Evolutionary conservation across 2,888 invertebrate species (phyloP).

Genomic region (Drosophila eohydei): DNA sequence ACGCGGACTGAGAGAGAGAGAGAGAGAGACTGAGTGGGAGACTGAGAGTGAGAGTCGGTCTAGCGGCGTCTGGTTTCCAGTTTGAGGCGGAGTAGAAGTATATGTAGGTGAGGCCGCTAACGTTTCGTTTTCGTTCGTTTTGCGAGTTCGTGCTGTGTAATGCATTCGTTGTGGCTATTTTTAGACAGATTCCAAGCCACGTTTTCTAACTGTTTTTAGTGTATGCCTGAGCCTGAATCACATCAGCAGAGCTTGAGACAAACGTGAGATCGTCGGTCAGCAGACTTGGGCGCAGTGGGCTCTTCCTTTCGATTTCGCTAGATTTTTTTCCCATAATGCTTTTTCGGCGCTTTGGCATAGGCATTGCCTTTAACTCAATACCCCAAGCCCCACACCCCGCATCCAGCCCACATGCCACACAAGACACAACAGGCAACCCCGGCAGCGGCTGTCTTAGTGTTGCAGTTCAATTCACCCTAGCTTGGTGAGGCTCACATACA

Average conservation of each 20-base stretch:
- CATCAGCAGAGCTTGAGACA: constrained; percentile 58
- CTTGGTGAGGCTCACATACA: constrained; percentile 40
- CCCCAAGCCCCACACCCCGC: neutral
- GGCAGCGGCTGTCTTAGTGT: constrained; percentile 15
- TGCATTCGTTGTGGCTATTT: constrained; percentile 81
- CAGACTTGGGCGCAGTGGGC: constrained; percentile 71
- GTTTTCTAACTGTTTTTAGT: constrained; percentile 84
- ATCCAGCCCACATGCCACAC: neutral
- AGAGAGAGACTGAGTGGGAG: constrained; percentile 27
- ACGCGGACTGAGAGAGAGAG: neutral
- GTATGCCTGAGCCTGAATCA: constrained; percentile 55
- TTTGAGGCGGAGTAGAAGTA: constrained; percentile 42
- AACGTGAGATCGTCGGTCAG: constrained; percentile 75
- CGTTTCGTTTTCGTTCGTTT: constrained; percentile 58
- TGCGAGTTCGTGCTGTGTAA: constrained; percentile 54
- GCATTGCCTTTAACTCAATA: constrained; percentile 22
- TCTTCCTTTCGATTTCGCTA: constrained; percentile 84
- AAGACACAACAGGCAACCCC: neutral
- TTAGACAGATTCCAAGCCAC: constrained; percentile 84
- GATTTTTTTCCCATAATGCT: constrained; percentile 84
- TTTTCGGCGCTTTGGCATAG: constrained; percentile 37
- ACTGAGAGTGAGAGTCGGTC: constrained; percentile 60
- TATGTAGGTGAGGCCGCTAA: constrained; percentile 69
- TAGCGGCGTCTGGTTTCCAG: constrained; percentile 41
- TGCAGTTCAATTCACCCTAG: constrained; percentile 31